Base-by-base conservation (phyloP, 2,888 invertebrate genomes). In the Mesoligia furuncula region DNA sequence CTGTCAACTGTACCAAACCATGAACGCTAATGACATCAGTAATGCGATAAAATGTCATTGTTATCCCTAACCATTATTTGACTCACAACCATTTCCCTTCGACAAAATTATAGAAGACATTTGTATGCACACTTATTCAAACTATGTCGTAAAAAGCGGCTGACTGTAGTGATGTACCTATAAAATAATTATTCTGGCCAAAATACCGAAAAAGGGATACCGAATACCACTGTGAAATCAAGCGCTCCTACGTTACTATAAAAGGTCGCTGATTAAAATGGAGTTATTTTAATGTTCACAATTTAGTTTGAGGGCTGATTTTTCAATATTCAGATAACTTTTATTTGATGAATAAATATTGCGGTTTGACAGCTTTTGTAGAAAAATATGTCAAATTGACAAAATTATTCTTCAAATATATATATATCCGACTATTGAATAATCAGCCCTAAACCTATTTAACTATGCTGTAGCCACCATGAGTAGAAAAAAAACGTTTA, bases 41-140 rank as follows among this genome's bases (percentile, higher is more conserved):
- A 48, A 48, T 24, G 13, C 31, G 24, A 48, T 68, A 68, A 68
- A 68, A 68, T 48, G 15, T 48, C 31, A 68, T 24, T 67, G 31
- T 8, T 31, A 67, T 68, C 15, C 15, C 24, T 31, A 31, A 68
- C 48, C 48, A 31, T 68, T 31, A 48, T 68, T 68, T 68, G 45
- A 68, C 8, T 24, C 24, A 48, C 15, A 24, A 24, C 27, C 15
- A 24, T 67, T 48, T 31, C 45, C 67, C 27, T 45, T 45, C 42
- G 20, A 42, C 20, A 66, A n/a, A 27, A 66, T 66, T 66, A 42
- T 27, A 66, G 39, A 42, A 66, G 42, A 27, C 42, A 27, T 67
- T 67, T 67, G 27, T 67, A 45, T 13, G 27, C 66, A 27, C 20
- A 48, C 24, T 48, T 68, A 31, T 31, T 68, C 24, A 68, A 68